These are phyloP conservation scores for Macrotrachela quadricornifera DNA, from an alignment of 1,140 invertebrate genomes.

Conservation along the genomic window DNA sequence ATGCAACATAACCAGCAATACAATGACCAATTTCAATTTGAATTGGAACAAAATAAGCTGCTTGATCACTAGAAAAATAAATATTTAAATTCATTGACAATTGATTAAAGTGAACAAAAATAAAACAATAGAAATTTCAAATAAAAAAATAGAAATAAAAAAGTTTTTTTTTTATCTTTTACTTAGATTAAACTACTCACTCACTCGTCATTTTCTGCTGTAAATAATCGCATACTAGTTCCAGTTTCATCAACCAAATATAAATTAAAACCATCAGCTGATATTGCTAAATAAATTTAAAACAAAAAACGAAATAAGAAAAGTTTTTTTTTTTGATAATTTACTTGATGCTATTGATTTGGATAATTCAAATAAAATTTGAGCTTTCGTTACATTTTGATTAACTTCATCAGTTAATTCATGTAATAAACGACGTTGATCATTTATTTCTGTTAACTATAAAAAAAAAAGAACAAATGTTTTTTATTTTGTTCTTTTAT, in stretches of 20 bases:
- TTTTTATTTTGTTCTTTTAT: no score
- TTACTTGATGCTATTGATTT: constrained; percentile 34
- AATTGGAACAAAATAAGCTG: constrained; percentile 2
- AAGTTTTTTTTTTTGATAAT: neutral
- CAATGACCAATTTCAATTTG: constrained; percentile 15
- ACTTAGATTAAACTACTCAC: no score
- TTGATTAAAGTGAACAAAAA: no score
- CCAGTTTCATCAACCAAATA: constrained; percentile 28
- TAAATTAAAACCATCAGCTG: constrained; percentile 37
- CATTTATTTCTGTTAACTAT: constrained; percentile 40
- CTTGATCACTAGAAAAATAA: constrained; percentile 4
- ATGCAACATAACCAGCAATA: constrained; percentile 35
- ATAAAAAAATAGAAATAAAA: no score
- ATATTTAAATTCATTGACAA: neutral
- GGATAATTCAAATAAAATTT: constrained; percentile 40
- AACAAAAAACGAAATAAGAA: neutral
- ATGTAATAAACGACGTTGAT: constrained; percentile 40
- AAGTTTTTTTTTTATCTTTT: no score
- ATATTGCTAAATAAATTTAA: constrained; percentile 30
- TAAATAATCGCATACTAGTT: constrained; percentile 18
- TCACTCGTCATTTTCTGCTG: no score
- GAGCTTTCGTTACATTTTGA: constrained; percentile 32
- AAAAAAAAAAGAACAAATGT: constrained; percentile 1
- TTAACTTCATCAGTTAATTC: constrained; percentile 38
- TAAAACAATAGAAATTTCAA: no score